These are phyloP conservation scores for Calliphora vicina DNA, from an alignment of 1,140 invertebrate genomes.

Conservation along the genomic window DNA sequence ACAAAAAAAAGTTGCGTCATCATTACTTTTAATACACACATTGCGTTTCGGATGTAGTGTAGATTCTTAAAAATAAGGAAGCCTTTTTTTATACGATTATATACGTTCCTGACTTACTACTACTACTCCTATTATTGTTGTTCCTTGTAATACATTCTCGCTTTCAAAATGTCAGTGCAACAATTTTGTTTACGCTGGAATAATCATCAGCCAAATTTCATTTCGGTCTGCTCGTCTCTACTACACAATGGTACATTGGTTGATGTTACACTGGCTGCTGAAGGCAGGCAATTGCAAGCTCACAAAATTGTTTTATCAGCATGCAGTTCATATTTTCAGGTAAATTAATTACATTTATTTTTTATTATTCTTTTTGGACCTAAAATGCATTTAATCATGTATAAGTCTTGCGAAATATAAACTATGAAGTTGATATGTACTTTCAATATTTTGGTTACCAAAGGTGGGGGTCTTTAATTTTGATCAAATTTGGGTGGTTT, in stretches of 20 bases:
- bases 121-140: neutral
- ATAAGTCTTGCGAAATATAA: too few relatives aligned
- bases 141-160: neutral
- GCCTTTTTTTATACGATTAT: neutral
- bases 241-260: slow-evolving; percentile 83
- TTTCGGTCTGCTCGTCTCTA: slow-evolving; percentile 82
- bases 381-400: too few relatives aligned
- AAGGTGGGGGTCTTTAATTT: too few relatives aligned
- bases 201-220: slow-evolving; percentile 89
- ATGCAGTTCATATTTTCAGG: slow-evolving; percentile 87
- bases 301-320: slow-evolving; percentile 88
- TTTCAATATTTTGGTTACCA: neutral
- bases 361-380: too few relatives aligned
- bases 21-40: neutral
- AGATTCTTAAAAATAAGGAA: neutral
- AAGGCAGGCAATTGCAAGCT: slow-evolving; percentile 82
- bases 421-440: too few relatives aligned
- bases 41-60: neutral
- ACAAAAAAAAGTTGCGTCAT: slow-evolving; percentile 8
- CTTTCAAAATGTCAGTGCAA: slow-evolving; percentile 73
- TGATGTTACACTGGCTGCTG: slow-evolving; percentile 86
- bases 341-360: slow-evolving; percentile 58
- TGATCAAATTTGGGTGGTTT: too few relatives aligned
- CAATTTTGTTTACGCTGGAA: slow-evolving; percentile 90
- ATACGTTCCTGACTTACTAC: neutral